phyloP scores from a whole-genome alignment of 2,113 vertebrate species.

The Sinocyclocheilus maitianheensis region DNA sequence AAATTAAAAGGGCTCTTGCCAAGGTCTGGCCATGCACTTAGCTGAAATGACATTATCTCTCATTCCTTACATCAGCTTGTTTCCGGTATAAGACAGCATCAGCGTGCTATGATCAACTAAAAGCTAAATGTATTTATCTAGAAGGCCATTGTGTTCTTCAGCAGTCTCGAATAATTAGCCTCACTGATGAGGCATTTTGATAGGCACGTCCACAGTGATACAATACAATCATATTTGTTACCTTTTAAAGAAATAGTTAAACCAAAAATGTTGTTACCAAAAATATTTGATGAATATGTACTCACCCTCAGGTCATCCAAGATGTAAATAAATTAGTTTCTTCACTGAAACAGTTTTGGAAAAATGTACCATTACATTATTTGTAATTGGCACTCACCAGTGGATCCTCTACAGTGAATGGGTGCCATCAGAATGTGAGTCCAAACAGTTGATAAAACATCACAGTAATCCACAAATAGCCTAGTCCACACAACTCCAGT shows the following conservation, averaged over 20 bases:
- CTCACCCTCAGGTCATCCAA: not conserved
- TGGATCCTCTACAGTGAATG: too few species aligned
- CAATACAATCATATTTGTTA: not conserved
- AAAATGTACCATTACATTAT: too few species aligned
- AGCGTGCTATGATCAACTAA: conserved; percentile 60
- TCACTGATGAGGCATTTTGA: conserved; percentile 1
- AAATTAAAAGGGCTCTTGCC: conserved; percentile 58
- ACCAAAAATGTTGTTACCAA: not conserved
- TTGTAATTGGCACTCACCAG: too few species aligned
- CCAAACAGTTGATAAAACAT: too few species aligned
- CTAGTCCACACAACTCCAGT: too few species aligned
- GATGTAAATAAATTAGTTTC: too few species aligned
- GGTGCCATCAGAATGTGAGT: too few species aligned
- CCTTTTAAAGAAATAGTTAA: not conserved
- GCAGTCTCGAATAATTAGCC: conserved; percentile 15
- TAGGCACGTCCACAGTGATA: not conserved
- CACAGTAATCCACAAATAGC: too few species aligned
- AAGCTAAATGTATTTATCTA: conserved; percentile 37
- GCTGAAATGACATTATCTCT: conserved; percentile 63
- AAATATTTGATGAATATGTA: not conserved
- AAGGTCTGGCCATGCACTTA: conserved; percentile 58
- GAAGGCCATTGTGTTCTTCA: conserved; percentile 51
- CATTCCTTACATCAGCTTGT: conserved; percentile 52
- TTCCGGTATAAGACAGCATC: conserved; percentile 56
- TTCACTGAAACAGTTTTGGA: too few species aligned